These are phyloP conservation scores for Cricetomys ansorgei DNA, from an alignment of 2,113 vertebrate species.

Conservation along the genomic window DNA sequence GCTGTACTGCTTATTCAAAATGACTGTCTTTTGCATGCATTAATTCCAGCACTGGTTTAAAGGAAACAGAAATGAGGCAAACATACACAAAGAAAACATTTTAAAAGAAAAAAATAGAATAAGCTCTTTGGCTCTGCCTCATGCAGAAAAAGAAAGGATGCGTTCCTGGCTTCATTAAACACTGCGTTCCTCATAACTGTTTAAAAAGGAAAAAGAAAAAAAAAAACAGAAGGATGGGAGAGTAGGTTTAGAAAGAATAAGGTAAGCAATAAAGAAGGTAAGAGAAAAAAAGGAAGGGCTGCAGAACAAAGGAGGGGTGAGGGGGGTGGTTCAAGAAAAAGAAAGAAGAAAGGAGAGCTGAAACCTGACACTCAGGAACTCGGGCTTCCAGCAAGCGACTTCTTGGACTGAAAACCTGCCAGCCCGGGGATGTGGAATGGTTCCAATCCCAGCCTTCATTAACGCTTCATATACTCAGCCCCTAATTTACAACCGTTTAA, in stretches of 20 bases:
- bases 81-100: not conserved
- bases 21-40: conserved; percentile 4
- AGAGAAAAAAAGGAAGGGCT: not conserved
- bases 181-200: not conserved
- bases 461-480: conserved; percentile 80
- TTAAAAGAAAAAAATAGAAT: not conserved
- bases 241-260: not conserved
- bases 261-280: not conserved
- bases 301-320: not conserved
- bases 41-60: conserved; percentile 11
- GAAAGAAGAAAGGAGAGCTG: conserved; percentile 72
- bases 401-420: conserved; percentile 81
- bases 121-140: not conserved
- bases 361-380: conserved; percentile 83
- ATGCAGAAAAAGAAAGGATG: not conserved
- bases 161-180: not conserved
- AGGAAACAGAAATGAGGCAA: not conserved
- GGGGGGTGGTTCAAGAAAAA: not conserved
- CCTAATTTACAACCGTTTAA: conserved; percentile 86
- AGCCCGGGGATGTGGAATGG: conserved; percentile 77
- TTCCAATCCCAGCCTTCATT: conserved; percentile 85
- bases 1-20: conserved; percentile 2
- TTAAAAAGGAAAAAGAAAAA: no score
- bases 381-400: conserved; percentile 71
- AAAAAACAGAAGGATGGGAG: not conserved